Percentiles rank a stretch among this genome's conserved stretches.
phyloP scores from a whole-genome alignment of 1,140 invertebrate genomes.

The Listronotus bonariensis region DNA sequence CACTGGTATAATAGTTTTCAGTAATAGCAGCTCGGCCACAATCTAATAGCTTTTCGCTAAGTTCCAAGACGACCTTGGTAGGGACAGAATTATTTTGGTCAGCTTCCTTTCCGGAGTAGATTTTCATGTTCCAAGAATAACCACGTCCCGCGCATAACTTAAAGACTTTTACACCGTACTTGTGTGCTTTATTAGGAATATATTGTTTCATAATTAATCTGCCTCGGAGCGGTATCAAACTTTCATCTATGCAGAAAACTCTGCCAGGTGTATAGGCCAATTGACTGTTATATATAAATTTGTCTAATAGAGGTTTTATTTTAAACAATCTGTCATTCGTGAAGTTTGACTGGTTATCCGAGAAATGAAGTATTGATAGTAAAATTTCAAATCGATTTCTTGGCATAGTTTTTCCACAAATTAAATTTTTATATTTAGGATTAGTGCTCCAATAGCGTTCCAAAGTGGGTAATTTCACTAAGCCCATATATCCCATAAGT shows the following conservation, averaged over 20 bases:
- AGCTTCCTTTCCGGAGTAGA: constrained; percentile 50
- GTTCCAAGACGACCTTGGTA: constrained; percentile 41
- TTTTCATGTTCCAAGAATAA: constrained; percentile 51
- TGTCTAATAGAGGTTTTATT: constrained; percentile 46
- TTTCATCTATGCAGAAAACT: constrained; percentile 54
- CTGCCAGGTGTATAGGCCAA: constrained; percentile 51
- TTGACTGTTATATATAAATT: constrained; percentile 47
- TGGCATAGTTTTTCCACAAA: constrained; percentile 44
- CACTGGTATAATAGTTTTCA: constrained; percentile 55
- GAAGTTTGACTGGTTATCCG: constrained; percentile 36
- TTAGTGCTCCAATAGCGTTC: constrained; percentile 8
- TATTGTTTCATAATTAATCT: constrained; percentile 54
- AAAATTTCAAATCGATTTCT: constrained; percentile 54
- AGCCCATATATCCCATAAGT: constrained; percentile 12
- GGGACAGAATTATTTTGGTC: background rate
- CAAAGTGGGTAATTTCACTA: constrained; percentile 10
- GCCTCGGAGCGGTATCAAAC: constrained; percentile 54
- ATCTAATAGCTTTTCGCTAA: constrained; percentile 41
- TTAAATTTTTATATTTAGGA: background rate
- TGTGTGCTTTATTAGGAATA: constrained; percentile 53
- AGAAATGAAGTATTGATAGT: constrained; percentile 53
- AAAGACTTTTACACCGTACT: constrained; percentile 56
- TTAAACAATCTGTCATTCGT: constrained; percentile 49
- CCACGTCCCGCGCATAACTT: constrained; percentile 52
- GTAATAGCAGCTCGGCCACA: constrained; percentile 50